Conservation (phyloP, 2,113 vertebrate species). For the Daphoenositta chrysoptera region DNA sequence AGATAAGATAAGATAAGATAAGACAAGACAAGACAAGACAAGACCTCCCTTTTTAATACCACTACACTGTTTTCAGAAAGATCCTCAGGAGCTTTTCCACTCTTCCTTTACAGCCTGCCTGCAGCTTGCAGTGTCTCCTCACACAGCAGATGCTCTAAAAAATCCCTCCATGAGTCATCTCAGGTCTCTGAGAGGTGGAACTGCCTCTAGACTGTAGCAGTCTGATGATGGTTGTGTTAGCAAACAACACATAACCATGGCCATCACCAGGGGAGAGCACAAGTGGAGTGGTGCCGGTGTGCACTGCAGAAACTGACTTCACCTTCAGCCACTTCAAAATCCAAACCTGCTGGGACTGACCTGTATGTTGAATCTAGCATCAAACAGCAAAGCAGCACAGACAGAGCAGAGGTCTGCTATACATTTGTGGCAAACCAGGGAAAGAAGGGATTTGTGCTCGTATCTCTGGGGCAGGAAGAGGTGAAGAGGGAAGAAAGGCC, state of each 20-base stretch:
- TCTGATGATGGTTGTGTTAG: background rate
- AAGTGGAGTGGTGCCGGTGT: accelerated
- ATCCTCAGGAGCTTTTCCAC: background rate
- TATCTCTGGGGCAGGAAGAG: background rate
- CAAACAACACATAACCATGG: background rate
- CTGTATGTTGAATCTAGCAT: background rate
- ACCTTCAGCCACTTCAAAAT: background rate
- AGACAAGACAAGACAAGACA: too few relatives aligned
- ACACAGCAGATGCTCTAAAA: background rate
- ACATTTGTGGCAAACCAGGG: background rate
- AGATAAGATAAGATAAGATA: too few relatives aligned
- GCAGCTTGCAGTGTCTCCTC: background rate
- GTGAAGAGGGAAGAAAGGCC: background rate
- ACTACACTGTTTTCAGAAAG: background rate
- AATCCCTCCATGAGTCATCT: background rate
- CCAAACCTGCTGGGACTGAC: background rate
- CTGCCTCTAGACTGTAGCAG: background rate
- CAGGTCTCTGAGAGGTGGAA: background rate
- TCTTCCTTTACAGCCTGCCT: background rate
- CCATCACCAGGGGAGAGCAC: accelerated
- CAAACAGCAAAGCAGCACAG: background rate
- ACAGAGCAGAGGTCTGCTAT: background rate
- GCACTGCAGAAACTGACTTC: background rate
- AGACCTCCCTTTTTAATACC: background rate
- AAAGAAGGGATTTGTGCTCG: background rate